Evolutionary conservation across 2,888 invertebrate species (phyloP).

Genomic region (Anoplius nigerrimus): DNA sequence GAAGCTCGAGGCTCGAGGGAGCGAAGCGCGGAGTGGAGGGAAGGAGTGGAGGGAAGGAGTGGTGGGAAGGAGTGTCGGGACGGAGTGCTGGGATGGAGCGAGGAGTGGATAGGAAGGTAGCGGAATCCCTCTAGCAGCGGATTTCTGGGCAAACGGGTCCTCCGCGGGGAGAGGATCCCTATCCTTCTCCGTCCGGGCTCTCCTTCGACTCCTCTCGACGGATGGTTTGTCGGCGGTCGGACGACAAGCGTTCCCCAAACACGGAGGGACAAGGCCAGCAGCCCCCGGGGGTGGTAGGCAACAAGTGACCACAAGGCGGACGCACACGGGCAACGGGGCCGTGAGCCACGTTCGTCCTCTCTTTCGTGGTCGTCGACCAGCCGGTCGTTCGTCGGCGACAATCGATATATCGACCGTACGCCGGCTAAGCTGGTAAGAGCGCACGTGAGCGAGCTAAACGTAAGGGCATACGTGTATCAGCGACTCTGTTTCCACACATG

Average conservation of each 20-base stretch:
- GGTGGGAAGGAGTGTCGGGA: not conserved
- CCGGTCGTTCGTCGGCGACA: conserved; percentile 57
- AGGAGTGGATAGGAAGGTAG: not conserved
- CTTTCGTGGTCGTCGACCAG: conserved; percentile 65
- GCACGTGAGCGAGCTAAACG: conserved; percentile 53
- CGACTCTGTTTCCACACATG: not conserved
- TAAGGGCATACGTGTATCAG: conserved; percentile 40
- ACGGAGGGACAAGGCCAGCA: conserved; percentile 58
- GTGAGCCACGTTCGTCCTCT: conserved; percentile 21
- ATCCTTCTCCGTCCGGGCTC: no score
- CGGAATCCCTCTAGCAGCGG: not conserved
- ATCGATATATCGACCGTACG: conserved; percentile 71
- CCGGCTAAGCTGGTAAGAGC: conserved; percentile 52
- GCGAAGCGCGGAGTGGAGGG: conserved; percentile 16
- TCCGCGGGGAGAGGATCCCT: not conserved
- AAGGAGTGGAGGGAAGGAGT: not conserved
- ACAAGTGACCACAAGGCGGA: conserved; percentile 67
- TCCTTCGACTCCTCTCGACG: conserved; percentile 18
- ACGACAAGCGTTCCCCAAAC: conserved; percentile 63
- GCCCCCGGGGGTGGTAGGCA: conserved; percentile 66
- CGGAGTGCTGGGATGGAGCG: not conserved
- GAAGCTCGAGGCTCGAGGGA: no score
- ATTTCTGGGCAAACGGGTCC: not conserved
- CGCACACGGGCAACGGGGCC: conserved; percentile 55
- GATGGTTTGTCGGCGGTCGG: conserved; percentile 54